A percentile compares a stretch with the other conserved stretches of the same genome.
Evolutionary conservation across 2,113 vertebrate species (phyloP).

Genomic region (Chrysochloris asiatica): DNA sequence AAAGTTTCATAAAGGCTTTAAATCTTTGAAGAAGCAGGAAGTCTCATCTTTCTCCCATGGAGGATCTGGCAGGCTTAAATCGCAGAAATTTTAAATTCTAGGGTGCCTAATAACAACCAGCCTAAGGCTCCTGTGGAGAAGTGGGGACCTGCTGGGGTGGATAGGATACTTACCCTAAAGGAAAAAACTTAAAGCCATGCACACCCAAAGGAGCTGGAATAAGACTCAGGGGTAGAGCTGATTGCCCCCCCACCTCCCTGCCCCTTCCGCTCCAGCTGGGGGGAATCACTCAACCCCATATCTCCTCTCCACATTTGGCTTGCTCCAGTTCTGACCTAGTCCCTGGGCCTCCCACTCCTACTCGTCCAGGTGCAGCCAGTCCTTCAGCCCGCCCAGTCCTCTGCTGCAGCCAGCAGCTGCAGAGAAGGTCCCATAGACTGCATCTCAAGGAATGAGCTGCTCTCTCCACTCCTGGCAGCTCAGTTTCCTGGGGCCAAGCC

Average conservation of each 20-base stretch:
- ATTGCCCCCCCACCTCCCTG: no score
- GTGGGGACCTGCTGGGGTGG: not conserved
- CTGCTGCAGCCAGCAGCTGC: not conserved
- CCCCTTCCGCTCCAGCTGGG: rapidly evolving
- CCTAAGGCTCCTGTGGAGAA: not conserved
- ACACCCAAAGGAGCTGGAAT: not conserved
- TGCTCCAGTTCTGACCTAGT: not conserved
- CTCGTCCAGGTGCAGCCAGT: not conserved
- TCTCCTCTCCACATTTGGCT: not conserved
- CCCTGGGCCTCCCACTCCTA: not conserved
- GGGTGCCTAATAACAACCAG: not conserved
- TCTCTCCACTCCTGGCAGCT: not conserved
- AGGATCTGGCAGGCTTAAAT: no score
- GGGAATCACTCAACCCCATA: not conserved
- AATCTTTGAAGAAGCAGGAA: no score
- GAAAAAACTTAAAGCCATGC: not conserved
- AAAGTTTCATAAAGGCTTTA: no score
- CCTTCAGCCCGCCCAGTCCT: not conserved
- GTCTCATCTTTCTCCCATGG: no score
- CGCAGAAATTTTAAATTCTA: no score
- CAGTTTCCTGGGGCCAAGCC: conserved; percentile 17
- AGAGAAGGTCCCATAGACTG: not conserved
- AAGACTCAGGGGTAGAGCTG: not conserved
- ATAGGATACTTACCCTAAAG: not conserved
- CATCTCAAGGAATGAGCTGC: not conserved